Evolutionary conservation across 2,888 invertebrate genomes (phyloP).

Genomic region (Hipparchia semele): DNA sequence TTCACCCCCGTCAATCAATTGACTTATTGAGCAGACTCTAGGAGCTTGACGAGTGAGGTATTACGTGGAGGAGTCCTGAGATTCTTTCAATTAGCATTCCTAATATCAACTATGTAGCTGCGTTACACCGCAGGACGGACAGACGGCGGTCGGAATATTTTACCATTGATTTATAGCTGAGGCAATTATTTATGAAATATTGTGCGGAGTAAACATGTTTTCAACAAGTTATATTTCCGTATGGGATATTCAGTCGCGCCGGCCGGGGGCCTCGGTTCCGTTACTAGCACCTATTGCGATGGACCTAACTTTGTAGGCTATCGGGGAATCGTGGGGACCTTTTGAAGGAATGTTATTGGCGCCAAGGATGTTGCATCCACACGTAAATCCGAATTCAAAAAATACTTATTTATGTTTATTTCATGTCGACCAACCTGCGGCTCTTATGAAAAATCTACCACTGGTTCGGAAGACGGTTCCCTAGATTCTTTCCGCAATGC

Average conservation of each 20-base stretch:
- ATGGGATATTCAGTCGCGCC: slow-evolving; percentile 25
- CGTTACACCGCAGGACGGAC: slow-evolving; percentile 8
- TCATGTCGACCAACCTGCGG: too few relatives aligned
- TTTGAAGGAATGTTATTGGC: slow-evolving; percentile 29
- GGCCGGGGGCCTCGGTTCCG: slow-evolving; percentile 27
- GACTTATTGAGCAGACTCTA: too few relatives aligned
- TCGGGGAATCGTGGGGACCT: slow-evolving; percentile 34
- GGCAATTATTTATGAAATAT: slow-evolving; percentile 38
- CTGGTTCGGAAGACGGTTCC: too few relatives aligned
- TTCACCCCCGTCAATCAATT: too few relatives aligned
- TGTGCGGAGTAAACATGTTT: slow-evolving; percentile 32
- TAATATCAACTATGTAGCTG: neutral
- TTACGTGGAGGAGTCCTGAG: neutral
- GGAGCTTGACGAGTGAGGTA: too few relatives aligned
- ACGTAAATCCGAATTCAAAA: neutral
- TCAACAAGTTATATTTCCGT: slow-evolving; percentile 35
- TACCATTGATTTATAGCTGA: slow-evolving; percentile 28
- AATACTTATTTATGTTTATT: too few relatives aligned
- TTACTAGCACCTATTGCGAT: slow-evolving; percentile 33
- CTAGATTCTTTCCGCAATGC: too few relatives aligned
- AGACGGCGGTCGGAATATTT: slow-evolving; percentile 27
- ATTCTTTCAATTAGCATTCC: slow-evolving; percentile 13
- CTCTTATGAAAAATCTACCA: too few relatives aligned
- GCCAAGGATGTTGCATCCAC: neutral
- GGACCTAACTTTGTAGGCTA: slow-evolving; percentile 41